phyloP scores from a whole-genome alignment of 1,140 invertebrate genomes.

The Drosophila grimshawi region DNA sequence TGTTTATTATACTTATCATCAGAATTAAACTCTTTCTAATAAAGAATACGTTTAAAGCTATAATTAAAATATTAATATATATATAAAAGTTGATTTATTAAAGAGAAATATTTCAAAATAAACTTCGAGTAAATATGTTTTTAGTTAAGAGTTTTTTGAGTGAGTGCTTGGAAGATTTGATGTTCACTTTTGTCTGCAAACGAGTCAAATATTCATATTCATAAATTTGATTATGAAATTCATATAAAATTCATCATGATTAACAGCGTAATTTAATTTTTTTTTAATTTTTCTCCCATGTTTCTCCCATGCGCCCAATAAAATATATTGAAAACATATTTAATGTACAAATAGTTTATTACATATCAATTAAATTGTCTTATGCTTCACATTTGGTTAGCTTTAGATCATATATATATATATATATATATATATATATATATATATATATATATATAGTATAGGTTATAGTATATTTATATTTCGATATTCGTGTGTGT shows the following conservation, averaged over 20 bases:
- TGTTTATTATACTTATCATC: background rate
- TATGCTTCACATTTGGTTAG: conserved; percentile 62
- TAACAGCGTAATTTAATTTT: background rate
- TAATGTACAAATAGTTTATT: conserved; percentile 42
- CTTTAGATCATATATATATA: conserved; percentile 40
- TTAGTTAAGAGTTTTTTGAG: too few relatives aligned
- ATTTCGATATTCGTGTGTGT: conserved; percentile 59
- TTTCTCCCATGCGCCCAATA: too few relatives aligned
- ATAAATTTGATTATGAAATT: too few relatives aligned
- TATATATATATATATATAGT: conserved; percentile 36
- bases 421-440: conserved; percentile 33
- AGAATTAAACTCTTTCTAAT: background rate
- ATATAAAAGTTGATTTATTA: too few relatives aligned
- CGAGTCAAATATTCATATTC: too few relatives aligned
- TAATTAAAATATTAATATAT: too few relatives aligned
- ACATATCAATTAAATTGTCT: conserved; percentile 41
- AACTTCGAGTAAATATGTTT: too few relatives aligned
- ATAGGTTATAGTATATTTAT: conserved; percentile 1
- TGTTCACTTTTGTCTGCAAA: too few relatives aligned
- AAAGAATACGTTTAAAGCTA: too few relatives aligned
- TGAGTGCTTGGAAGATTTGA: too few relatives aligned
- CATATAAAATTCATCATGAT: too few relatives aligned
- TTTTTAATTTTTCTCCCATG: background rate
- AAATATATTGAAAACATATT: background rate
- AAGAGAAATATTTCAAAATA: too few relatives aligned